Conservation (phyloP, 2,888 invertebrate species). For the Eupithecia subumbrata region DNA sequence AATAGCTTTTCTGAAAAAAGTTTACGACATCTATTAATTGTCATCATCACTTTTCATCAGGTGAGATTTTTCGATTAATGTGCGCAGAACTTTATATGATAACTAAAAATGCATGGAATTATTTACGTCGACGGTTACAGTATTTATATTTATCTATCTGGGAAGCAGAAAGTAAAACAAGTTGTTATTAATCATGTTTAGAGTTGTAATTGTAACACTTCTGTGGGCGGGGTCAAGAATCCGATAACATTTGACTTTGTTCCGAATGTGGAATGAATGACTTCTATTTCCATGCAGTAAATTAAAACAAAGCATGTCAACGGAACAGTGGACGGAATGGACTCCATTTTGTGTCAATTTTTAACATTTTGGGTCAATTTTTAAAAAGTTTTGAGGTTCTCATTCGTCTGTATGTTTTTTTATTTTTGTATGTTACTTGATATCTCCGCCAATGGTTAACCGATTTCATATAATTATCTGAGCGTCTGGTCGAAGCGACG, state of each 20-base stretch:
- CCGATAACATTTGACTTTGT: slow-evolving; percentile 38
- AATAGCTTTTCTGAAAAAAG: too few species aligned
- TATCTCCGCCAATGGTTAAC: too few species aligned
- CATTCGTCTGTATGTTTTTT: too few species aligned
- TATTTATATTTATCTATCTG: slow-evolving; percentile 5
- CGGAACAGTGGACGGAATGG: neutral
- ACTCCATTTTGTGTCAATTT: neutral
- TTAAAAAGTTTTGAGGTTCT: too few species aligned
- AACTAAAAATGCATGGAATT: neutral
- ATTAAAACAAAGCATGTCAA: neutral
- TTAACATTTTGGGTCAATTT: neutral
- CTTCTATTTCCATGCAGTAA: slow-evolving; percentile 1
- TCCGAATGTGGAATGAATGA: slow-evolving; percentile 28
- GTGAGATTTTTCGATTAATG: too few species aligned
- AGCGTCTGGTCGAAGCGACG: too few species aligned
- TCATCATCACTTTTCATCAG: too few species aligned
- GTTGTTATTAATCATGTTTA: slow-evolving; percentile 7
- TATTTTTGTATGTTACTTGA: too few species aligned
- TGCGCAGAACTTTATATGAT: too few species aligned
- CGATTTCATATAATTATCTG: too few species aligned
- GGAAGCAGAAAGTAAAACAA: slow-evolving; percentile 10
- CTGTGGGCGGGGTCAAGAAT: slow-evolving; percentile 21
- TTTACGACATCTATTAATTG: too few species aligned
- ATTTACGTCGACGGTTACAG: neutral
- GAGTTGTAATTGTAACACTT: slow-evolving; percentile 21